Conservation (phyloP, 2,888 invertebrate genomes). For the Cerceris ruficornis region DNA sequence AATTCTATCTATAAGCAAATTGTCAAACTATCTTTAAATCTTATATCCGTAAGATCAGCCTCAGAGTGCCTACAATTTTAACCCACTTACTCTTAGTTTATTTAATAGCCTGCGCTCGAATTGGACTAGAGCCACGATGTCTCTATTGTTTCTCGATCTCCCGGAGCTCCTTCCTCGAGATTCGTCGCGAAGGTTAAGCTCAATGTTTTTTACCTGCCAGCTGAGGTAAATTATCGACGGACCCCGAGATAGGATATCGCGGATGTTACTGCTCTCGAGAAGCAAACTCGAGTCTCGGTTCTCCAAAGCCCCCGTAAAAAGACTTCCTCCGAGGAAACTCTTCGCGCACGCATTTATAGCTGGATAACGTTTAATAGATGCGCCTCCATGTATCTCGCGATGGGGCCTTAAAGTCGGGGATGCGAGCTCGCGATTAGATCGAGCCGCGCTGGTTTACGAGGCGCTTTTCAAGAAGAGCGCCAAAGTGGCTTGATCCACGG, state of each 20-base stretch:
- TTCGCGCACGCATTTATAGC: conserved; percentile 29
- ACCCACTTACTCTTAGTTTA: too few species aligned
- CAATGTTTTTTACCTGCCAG: neutral
- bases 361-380: conserved; percentile 49
- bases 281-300: neutral
- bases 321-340: conserved; percentile 30
- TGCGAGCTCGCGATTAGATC: conserved; percentile 36
- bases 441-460: conserved; percentile 27
- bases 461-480: neutral
- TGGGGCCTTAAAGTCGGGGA: conserved; percentile 25
- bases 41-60: too few species aligned
- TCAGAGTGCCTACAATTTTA: too few species aligned
- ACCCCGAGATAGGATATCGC: neutral
- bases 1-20: too few species aligned
- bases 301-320: neutral
- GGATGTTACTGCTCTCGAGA: conserved; percentile 2
- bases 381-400: conserved; percentile 20
- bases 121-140: too few species aligned
- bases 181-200: neutral
- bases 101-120: too few species aligned
- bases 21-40: too few species aligned
- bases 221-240: neutral
- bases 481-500: conserved; percentile 26
- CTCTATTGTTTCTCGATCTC: too few species aligned
- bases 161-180: too few species aligned